Conservation (phyloP, 2,113 vertebrate species). For the Chionomys nivalis region DNA sequence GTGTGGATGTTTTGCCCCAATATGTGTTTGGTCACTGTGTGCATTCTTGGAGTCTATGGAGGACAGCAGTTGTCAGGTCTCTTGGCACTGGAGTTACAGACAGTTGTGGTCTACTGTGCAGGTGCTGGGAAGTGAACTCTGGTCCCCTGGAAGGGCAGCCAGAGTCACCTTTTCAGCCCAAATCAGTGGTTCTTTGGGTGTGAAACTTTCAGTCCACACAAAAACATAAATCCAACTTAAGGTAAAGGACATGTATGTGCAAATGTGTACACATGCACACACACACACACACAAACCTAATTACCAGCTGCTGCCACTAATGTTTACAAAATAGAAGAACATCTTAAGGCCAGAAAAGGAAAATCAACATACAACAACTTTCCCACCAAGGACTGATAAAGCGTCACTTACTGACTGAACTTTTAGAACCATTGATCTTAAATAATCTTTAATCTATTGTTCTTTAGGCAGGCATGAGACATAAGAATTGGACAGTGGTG, state of each 20-base stretch:
- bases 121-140: not conserved
- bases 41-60: not conserved
- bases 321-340: conserved; percentile 1
- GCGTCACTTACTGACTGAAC: not conserved
- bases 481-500: not conserved
- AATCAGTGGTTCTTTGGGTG: not conserved
- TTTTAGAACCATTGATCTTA: not conserved
- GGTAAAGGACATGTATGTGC: too few species aligned
- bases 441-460: not conserved
- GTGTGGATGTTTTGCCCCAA: not conserved
- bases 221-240: not conserved
- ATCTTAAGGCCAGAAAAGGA: not conserved
- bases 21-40: not conserved
- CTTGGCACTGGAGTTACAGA: not conserved
- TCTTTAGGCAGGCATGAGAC: not conserved
- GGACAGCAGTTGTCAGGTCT: not conserved
- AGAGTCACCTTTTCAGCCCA: not conserved
- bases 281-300: not conserved
- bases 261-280: too few species aligned
- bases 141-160: not conserved
- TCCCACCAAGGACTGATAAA: not conserved
- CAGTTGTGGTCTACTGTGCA: not conserved
- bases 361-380: not conserved
- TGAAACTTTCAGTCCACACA: not conserved
- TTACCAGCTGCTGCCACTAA: not conserved